A percentile compares a stretch with the other conserved stretches of the same genome.
Evolutionary conservation across 2,113 vertebrate genomes (phyloP).

Genomic region (Elephantulus edwardii): DNA sequence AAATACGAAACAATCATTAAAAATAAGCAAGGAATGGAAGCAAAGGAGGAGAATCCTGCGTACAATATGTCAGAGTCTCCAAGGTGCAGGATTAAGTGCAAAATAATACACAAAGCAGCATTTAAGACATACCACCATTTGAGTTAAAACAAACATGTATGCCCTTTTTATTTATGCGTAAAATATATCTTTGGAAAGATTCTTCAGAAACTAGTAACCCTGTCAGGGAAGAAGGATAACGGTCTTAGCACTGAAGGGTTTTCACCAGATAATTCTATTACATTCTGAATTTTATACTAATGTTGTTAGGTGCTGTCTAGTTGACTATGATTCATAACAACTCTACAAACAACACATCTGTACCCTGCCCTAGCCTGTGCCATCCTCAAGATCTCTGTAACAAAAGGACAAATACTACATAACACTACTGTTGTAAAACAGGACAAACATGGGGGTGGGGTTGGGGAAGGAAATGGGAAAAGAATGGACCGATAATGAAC

Average conservation of each 20-base stretch:
- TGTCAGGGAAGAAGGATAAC: neutral
- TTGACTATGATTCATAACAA: too few relatives aligned
- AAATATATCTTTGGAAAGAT: neutral
- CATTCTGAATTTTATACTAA: conserved; percentile 17
- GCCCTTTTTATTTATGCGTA: neutral
- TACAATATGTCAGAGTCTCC: neutral
- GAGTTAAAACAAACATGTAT: neutral
- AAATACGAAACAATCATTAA: neutral
- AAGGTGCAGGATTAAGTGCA: neutral
- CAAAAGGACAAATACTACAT: too few relatives aligned
- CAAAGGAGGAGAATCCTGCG: too few relatives aligned
- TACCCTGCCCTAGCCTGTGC: too few relatives aligned
- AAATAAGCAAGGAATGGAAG: neutral
- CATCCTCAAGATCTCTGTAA: too few relatives aligned
- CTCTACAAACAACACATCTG: too few relatives aligned
- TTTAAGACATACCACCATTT: neutral
- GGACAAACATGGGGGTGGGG: too few relatives aligned
- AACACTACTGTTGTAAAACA: too few relatives aligned
- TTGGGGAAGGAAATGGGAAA: too few relatives aligned
- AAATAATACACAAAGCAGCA: neutral
- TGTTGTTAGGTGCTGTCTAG: too few relatives aligned
- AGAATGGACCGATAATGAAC: too few relatives aligned
- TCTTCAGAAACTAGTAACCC: neutral
- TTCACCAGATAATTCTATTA: neutral
- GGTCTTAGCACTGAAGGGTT: neutral